Base-by-base conservation (phyloP, 2,888 invertebrate genomes). In the Cyrtodaria siliqua region DNA sequence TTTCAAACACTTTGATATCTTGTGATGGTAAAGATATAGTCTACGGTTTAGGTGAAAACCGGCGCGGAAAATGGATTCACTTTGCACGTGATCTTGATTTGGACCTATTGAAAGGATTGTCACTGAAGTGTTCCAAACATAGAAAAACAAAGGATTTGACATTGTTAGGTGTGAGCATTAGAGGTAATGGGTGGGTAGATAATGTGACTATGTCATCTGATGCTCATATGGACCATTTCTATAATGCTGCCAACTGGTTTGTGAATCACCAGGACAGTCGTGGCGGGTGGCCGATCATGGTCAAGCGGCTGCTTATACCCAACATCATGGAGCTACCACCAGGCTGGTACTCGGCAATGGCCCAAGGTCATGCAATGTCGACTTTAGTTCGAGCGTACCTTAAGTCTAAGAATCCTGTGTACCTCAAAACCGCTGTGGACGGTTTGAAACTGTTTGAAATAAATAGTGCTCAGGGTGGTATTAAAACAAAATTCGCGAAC, bases 271-370 rank as follows among this genome's bases (percentile, higher is more conserved):
- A 99, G 94, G 96, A 98, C 91, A 92, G 94, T 62, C 95, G 96
- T 23, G 99, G 99, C 55, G 99, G 98, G 76, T 99, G 99, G 98
- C 95, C 97, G 56, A 97, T 98, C 91, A 96, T 97, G 61, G 98
- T 98, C 56, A 95, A 83, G 9, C 82, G 92, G n/a, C 87, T 85
- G 53, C 80, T 92, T 38, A 87, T 90, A 47, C 77, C 86, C 3
- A 85, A 83, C 2, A 74, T 88, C 29, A 83, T 89, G 81, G 89
- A 91, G 68, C 95, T 99, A 56, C 83, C 87, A 3, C 96, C 97
- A 1, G 98, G 98, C 73, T 98, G 98, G 98, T 96, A 98, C 92
- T 99, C 98, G 0, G 97, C 99, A 0, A 99, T 99, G 99, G 98
- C 97, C 2, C 99, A 99, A 93, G 99, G 99, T 0, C 99, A 99